These are phyloP conservation scores for Alosa sapidissima DNA, from an alignment of 2,797 vertebrate genomes.

Conservation along the genomic window DNA sequence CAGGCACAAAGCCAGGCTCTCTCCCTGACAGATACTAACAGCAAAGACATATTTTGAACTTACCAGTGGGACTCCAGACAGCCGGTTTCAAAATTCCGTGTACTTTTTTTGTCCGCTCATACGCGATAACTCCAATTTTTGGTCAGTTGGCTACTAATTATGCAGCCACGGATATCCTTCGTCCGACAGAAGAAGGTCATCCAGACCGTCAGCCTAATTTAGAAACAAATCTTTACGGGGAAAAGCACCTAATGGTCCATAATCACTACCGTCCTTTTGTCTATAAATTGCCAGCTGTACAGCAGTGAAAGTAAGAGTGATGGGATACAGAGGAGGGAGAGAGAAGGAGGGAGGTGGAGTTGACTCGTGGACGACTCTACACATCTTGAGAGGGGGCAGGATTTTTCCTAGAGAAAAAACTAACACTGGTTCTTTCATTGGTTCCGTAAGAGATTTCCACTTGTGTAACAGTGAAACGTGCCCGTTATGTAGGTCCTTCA, in stretches of 20 bases:
- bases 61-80: not conserved
- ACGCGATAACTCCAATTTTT: not conserved
- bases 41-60: not conserved
- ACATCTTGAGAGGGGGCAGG: conserved; percentile 61
- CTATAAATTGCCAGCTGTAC: conserved; percentile 70
- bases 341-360: conserved; percentile 50
- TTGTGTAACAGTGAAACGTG: conserved; percentile 42
- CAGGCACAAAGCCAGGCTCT: not conserved
- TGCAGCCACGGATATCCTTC: not conserved
- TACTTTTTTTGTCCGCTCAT: not conserved
- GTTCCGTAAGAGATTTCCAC: conserved; percentile 48
- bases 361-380: conserved; percentile 53
- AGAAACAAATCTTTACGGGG: conserved; percentile 29
- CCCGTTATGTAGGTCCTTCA: not conserved
- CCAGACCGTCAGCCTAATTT: conserved; percentile 32
- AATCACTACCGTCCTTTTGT: conserved; percentile 47
- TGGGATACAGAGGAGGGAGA: conserved; percentile 32
- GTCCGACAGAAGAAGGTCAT: not conserved
- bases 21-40: not conserved
- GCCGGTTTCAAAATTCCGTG: not conserved
- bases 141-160: conserved; percentile 44
- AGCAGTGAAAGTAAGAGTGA: conserved; percentile 39
- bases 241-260: conserved; percentile 46
- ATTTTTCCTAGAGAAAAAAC: conserved; percentile 55
- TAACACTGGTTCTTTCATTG: conserved; percentile 74